Base-by-base conservation (phyloP, 2,888 invertebrate species). In the Molorchus minor region DNA sequence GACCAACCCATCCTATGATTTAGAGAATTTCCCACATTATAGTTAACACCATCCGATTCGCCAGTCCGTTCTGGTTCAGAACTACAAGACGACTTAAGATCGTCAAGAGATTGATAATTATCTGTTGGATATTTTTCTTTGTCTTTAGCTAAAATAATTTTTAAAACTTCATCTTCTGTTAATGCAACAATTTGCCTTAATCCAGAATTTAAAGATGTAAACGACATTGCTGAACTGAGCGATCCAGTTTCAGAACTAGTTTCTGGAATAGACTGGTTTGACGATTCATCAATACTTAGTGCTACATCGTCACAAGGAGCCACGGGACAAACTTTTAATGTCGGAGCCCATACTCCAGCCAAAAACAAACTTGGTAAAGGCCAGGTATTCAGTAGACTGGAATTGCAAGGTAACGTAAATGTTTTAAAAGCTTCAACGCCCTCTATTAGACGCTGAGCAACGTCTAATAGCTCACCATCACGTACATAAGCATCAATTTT, bases 311-410 rank as follows among this genome's bases (percentile, higher is more conserved):
- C 83, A 7, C 91, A 91, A 54, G 88, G 86, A 70, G 88, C 86
- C 25, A 89, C 84, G 12, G 93, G 92, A 68, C 89, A 89, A 2
- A 88, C 86, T 76, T 90, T 88, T 75, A 92, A 84, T 5, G 92
- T 89, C 0, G 93, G 91, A 1, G 90, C 87, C 92, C 93, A 94
- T 49, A 94, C 84, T 2, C 95, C 96, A 10, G 94, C 91, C 71
- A 95, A 81, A 75, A 92, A 85, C 33, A 97, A 81, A 0, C 96
- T 91, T 35, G 90, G 88, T 70, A 89, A 88, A 0, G 92, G 90
- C 97, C 97, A 98, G 54, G 88, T 87, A 80, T 97, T 97, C 0
- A 97, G 82, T 17, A 96, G 82, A 76, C 94, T 94, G 0, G 93
- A 92, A 81, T 94, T 94, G 69, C 86, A 88, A 0, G 93, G 92